Conservation (phyloP, 2,113 vertebrate genomes). For the Pelodiscus sinensis region DNA sequence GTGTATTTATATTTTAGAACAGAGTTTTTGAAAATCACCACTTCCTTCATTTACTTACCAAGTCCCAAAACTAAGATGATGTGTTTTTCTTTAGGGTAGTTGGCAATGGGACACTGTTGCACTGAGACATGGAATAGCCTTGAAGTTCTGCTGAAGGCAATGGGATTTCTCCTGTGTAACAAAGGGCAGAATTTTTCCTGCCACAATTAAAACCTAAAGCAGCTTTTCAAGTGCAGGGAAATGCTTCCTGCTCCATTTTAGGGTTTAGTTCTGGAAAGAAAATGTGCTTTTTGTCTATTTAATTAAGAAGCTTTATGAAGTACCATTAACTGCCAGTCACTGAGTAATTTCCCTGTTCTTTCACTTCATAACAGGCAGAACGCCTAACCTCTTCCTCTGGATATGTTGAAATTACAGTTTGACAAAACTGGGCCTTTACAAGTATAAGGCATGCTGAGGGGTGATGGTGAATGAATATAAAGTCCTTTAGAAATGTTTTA, state of each 20-base stretch:
- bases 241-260: not conserved
- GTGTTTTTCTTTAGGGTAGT: not conserved
- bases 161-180: not conserved
- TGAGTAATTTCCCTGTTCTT: slow-evolving; percentile 24
- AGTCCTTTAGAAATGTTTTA: not conserved
- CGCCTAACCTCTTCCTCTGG: not conserved
- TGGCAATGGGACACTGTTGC: not conserved
- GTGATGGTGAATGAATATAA: not conserved
- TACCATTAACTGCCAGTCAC: slow-evolving; percentile 28
- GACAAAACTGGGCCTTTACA: not conserved
- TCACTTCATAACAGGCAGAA: not conserved
- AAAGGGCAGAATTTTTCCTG: slow-evolving; percentile 32
- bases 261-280: slow-evolving; percentile 21
- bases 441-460: not conserved
- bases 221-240: slow-evolving; percentile 24
- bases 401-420: not conserved
- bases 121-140: not conserved
- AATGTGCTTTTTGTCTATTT: not conserved
- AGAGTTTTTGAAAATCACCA: slow-evolving; percentile 62
- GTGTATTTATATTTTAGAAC: slow-evolving; percentile 67
- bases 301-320: slow-evolving; percentile 12
- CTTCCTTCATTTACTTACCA: slow-evolving; percentile 35
- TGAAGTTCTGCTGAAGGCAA: not conserved
- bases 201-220: slow-evolving; percentile 37
- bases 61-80: slow-evolving; percentile 35